Percentiles rank a stretch among this genome's conserved stretches.
phyloP scores from a whole-genome alignment of 1,140 invertebrate genomes.

The Drosophila pallidifrons region DNA sequence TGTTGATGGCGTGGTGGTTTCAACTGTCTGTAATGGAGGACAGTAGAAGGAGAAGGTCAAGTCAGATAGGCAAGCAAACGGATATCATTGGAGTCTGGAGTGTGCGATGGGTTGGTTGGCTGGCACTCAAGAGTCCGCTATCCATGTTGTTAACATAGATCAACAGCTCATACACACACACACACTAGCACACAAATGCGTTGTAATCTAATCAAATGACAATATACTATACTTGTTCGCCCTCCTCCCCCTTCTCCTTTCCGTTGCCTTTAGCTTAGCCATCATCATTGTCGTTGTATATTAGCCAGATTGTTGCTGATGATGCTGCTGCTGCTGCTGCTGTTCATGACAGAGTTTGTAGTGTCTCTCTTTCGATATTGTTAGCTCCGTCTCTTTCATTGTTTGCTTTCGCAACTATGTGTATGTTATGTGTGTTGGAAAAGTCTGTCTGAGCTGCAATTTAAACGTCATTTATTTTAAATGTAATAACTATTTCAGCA shows the following conservation, averaged over 20 bases:
- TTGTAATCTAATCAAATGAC: constrained; percentile 67
- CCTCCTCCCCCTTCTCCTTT: neutral
- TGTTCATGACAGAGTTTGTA: constrained; percentile 12
- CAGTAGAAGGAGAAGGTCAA: neutral
- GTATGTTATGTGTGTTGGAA: neutral
- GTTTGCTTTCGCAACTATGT: constrained; percentile 3
- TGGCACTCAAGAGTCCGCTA: constrained; percentile 32
- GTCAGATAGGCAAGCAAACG: neutral
- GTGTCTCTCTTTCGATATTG: constrained; percentile 24
- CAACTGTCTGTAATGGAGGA: neutral
- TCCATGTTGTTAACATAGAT: constrained; percentile 40
- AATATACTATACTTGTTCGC: constrained; percentile 24
- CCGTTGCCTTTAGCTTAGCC: neutral
- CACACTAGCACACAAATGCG: constrained; percentile 1
- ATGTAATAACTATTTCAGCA: constrained; percentile 61
- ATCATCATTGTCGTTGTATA: constrained; percentile 12
- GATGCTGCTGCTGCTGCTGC: neutral
- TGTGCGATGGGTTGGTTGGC: neutral
- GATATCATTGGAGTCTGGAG: constrained; percentile 17
- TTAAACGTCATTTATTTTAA: constrained; percentile 61
- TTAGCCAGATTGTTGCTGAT: constrained; percentile 27
- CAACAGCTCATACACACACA: constrained; percentile 28
- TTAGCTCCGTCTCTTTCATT: constrained; percentile 25
- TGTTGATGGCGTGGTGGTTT: constrained; percentile 27
- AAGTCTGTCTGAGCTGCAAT: constrained; percentile 35